Evolutionary conservation across 2,888 invertebrate species (phyloP), one percentile per base, ranked within the genome.

Genomic region (Conchocele bisecta): DNA sequence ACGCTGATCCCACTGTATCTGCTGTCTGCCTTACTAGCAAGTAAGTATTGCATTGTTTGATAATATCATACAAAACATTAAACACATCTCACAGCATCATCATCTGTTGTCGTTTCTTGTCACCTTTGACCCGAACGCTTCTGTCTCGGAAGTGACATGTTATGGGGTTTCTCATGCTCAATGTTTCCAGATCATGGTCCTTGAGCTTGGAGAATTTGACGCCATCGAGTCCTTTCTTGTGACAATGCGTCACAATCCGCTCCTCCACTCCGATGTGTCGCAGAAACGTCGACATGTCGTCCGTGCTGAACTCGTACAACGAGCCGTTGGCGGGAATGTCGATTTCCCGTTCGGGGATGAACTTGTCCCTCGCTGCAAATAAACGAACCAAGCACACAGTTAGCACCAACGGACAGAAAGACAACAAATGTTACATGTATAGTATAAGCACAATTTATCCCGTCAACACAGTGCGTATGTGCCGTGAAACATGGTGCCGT

Each of bases 281-380:
- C 17, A 90, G 77, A 65, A 90, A 87, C 57, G 87, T 87, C 6
- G 81, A 77, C 76, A 90, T 86, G 63, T 86, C 86, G 76, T 87
- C 87, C 24, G 76, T 76, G 2, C 85, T 82, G 65, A 88, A 88
- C 37, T 79, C 68, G 56, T 86, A 84, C 26, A 90, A 69, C 68
- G 86, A 88, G 15, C 88, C 89, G 68, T 89, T 86, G 33, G 69
- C 81, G 37, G 89, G 89, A 51, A 90, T 85, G 5, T 72, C 75
- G 28, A 89, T 83, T 48, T 85, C 84, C 31, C 79, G 81, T 69
- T 88, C 88, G 31, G 85, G 82, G n/a, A 87, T 86, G 39, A 81
- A 75, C 51, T 76, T 77, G 41, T 68, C 67, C 20, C 79, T 58
- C 20, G 77, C 84, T 86, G 75, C 31, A 82, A 79, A 22, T 56